phyloP scores from a whole-genome alignment of 2,888 invertebrate species.

The Drosophila greeni region DNA sequence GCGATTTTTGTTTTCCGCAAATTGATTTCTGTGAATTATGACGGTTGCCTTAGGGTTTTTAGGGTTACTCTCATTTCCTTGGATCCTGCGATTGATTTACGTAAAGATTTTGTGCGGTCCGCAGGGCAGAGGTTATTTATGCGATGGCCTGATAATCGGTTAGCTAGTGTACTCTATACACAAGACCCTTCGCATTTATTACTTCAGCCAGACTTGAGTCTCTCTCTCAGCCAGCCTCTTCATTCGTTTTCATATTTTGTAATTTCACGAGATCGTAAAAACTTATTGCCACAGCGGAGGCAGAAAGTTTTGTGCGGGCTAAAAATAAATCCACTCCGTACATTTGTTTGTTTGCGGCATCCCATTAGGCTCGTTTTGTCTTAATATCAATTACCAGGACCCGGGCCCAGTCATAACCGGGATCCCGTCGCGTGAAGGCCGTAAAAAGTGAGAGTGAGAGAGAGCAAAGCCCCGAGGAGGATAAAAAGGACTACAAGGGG shows the following conservation, averaged over 20 bases:
- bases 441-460: slow-evolving; percentile 43
- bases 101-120: slow-evolving; percentile 23
- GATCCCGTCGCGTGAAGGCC: slow-evolving; percentile 46
- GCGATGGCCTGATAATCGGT: slow-evolving; percentile 24
- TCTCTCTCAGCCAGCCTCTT: slow-evolving; percentile 11
- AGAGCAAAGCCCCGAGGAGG: slow-evolving; percentile 25
- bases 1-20: slow-evolving; percentile 40
- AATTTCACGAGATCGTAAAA: slow-evolving; percentile 51
- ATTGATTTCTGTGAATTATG: slow-evolving; percentile 46
- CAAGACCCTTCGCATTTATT: slow-evolving; percentile 2
- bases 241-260: slow-evolving; percentile 45
- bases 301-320: slow-evolving; percentile 31
- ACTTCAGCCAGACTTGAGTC: slow-evolving; percentile 31
- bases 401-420: slow-evolving; percentile 38
- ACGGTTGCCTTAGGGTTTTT: slow-evolving; percentile 28
- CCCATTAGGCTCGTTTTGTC: slow-evolving; percentile 54
- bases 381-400: slow-evolving; percentile 63
- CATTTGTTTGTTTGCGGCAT: slow-evolving; percentile 36
- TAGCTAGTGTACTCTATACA: background rate
- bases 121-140: slow-evolving; percentile 29
- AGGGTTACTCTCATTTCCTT: background rate
- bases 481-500: slow-evolving; percentile 11
- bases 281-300: slow-evolving; percentile 39
- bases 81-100: slow-evolving; percentile 32
- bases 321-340: slow-evolving; percentile 45